These are phyloP conservation scores for Sorex araneus DNA, from an alignment of 2,113 vertebrate species.

Conservation along the genomic window DNA sequence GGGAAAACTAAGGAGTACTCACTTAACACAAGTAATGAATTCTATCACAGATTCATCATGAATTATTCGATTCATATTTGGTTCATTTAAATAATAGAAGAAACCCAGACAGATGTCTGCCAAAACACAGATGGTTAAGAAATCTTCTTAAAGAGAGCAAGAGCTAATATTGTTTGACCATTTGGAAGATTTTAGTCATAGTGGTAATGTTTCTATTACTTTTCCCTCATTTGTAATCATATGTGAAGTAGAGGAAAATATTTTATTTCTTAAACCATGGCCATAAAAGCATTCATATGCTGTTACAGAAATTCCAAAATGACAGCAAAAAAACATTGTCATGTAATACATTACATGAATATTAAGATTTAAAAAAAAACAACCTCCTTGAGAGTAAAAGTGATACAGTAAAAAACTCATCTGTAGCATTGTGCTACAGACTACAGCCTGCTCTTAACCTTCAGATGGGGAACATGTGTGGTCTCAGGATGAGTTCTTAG, in stretches of 20 bases:
- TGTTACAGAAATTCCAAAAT: not conserved
- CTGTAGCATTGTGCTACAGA: not conserved
- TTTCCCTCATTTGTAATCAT: slow-evolving; percentile 31
- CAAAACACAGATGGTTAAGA: slow-evolving; percentile 40
- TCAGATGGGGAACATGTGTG: not conserved
- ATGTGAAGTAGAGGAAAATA: slow-evolving; percentile 31
- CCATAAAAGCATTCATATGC: slow-evolving; percentile 17
- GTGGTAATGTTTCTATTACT: not conserved
- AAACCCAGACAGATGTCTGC: slow-evolving; percentile 9
- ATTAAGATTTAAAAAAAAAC: not conserved
- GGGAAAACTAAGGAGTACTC: not conserved
- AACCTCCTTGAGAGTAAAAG: slow-evolving; percentile 15
- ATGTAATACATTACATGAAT: not conserved
- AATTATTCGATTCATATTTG: not conserved
- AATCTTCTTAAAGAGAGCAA: slow-evolving; percentile 46
- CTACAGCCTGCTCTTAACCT: not conserved
- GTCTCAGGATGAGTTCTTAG: not conserved
- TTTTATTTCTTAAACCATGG: slow-evolving; percentile 48
- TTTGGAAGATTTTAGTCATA: slow-evolving; percentile 30
- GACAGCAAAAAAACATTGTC: slow-evolving; percentile 15
- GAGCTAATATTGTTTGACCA: slow-evolving; percentile 12
- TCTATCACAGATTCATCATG: not conserved
- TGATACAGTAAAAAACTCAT: not conserved
- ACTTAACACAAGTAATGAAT: not conserved
- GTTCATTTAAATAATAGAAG: slow-evolving; percentile 33